phyloP scores from a whole-genome alignment of 2,797 vertebrate genomes.

The Orientallactaga sibirica region DNA sequence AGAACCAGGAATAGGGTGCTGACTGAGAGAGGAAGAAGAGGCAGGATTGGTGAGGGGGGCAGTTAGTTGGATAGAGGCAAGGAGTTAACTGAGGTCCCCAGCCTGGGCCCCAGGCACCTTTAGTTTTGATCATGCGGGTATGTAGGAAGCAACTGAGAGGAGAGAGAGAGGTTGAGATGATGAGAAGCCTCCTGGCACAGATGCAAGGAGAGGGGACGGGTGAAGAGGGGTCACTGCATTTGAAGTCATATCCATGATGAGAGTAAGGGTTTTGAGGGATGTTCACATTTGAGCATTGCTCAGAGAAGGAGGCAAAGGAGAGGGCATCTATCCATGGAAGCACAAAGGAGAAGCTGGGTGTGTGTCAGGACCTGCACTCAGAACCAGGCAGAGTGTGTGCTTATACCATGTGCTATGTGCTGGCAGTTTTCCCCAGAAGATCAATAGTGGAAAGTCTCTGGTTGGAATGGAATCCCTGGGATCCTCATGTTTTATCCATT shows the following conservation, averaged over 20 bases:
- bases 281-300: not conserved
- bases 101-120: not conserved
- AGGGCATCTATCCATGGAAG: not conserved
- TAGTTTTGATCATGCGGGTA: not conserved
- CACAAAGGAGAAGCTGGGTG: not conserved
- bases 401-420: accelerated
- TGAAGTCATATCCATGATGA: no score
- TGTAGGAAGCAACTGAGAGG: not conserved
- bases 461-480: no score
- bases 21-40: not conserved
- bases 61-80: not conserved
- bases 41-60: not conserved
- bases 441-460: not conserved
- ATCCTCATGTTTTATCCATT: not conserved
- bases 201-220: no score
- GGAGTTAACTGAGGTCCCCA: not conserved
- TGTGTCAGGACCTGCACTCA: no score
- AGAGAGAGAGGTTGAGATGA: not conserved
- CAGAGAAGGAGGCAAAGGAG: not conserved
- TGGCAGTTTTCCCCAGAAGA: not conserved
- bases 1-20: not conserved
- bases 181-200: not conserved
- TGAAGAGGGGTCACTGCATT: no score
- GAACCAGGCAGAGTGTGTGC: no score
- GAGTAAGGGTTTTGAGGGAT: not conserved